Evolutionary conservation across 2,113 vertebrate genomes (phyloP).

Genomic region (Anas platyrhynchos): DNA sequence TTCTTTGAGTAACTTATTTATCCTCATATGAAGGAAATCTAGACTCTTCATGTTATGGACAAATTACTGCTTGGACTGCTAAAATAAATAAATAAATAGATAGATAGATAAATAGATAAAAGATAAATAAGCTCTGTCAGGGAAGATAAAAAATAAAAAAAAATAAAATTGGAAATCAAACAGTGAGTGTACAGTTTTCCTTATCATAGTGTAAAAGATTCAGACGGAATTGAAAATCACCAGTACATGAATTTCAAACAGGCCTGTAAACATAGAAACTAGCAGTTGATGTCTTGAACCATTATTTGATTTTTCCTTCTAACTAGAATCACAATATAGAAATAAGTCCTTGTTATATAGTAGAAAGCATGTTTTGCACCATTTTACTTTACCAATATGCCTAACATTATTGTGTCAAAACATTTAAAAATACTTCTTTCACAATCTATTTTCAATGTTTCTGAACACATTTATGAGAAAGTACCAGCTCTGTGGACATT

Average conservation of each 20-base stretch:
- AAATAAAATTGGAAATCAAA: neutral
- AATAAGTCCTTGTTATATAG: neutral
- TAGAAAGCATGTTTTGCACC: neutral
- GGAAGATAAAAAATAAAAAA: neutral
- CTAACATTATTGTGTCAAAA: neutral
- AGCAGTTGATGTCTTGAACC: neutral
- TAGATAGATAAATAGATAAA: neutral
- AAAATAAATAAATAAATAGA: neutral
- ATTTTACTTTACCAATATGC: neutral
- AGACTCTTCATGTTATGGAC: neutral
- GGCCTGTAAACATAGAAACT: neutral
- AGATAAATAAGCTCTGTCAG: neutral
- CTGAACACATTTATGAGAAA: neutral
- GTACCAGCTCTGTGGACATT: neutral
- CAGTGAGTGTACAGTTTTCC: neutral
- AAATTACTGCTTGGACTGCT: neutral
- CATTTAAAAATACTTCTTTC: neutral
- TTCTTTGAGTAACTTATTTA: neutral
- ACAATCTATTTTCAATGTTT: neutral
- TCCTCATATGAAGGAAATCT: neutral
- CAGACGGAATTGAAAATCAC: neutral
- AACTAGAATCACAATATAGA: neutral
- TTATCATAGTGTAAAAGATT: neutral
- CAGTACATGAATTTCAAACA: neutral
- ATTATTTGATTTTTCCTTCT: neutral